Conservation (phyloP, 2,113 vertebrate genomes). For the Manacus vitellinus region DNA sequence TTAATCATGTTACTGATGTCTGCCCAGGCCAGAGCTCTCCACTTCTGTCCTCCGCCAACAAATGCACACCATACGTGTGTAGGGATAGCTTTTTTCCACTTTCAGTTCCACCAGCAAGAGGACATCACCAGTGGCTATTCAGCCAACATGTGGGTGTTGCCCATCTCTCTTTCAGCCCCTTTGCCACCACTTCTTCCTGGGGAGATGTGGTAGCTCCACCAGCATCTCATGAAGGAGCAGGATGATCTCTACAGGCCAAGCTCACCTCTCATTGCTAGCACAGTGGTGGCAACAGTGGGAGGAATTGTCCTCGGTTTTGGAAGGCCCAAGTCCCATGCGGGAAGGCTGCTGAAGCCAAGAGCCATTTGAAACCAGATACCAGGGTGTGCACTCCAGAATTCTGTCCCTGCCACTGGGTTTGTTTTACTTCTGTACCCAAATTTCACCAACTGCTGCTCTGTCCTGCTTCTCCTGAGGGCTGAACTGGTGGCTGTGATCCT, state of each 20-base stretch:
- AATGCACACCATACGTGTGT: accelerated
- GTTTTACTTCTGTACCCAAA: background rate
- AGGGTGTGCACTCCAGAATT: background rate
- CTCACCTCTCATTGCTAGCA: background rate
- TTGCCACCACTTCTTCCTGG: background rate
- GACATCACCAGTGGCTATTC: background rate
- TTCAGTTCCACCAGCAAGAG: background rate
- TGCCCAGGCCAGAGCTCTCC: background rate
- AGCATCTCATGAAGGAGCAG: background rate
- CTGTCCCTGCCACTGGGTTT: background rate
- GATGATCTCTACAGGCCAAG: background rate
- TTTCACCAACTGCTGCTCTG: background rate
- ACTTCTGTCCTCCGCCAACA: background rate
- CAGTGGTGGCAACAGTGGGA: background rate
- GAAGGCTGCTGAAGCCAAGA: background rate
- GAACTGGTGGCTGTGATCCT: background rate
- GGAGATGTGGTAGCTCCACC: background rate
- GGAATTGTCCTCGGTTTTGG: accelerated
- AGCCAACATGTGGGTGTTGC: background rate
- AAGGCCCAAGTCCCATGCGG: background rate
- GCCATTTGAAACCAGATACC: background rate
- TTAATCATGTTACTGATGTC: slow-evolving; percentile 25
- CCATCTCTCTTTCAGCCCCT: background rate
- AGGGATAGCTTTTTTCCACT: background rate
- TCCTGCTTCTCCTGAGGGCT: background rate